These are phyloP conservation scores for Heterochromis multidens DNA, from an alignment of 2,113 vertebrate species.

Conservation along the genomic window DNA sequence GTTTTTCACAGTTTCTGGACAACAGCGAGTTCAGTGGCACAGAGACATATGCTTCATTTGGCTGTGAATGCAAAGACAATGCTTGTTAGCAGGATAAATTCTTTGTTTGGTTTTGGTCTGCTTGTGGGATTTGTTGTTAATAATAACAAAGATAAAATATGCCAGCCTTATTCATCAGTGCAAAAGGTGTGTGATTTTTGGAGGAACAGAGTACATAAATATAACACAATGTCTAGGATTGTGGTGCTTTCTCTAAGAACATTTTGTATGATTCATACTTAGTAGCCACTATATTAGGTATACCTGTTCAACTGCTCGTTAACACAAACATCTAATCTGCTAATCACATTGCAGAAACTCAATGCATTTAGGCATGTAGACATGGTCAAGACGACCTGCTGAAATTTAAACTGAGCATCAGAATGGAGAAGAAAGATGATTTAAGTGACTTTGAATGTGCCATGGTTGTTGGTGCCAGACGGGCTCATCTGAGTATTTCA, in stretches of 20 bases:
- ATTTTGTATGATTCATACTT: background rate
- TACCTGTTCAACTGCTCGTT: background rate
- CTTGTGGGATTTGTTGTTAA: conserved; percentile 10
- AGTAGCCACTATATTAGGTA: background rate
- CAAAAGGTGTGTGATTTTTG: background rate
- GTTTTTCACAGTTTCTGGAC: conserved; percentile 25
- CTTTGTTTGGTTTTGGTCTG: background rate
- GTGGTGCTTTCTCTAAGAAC: background rate
- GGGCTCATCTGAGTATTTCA: background rate
- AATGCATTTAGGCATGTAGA: background rate
- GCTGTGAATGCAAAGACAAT: background rate
- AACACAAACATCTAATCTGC: background rate
- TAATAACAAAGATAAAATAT: conserved; percentile 9
- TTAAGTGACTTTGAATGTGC: background rate
- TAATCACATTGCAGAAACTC: background rate
- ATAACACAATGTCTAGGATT: background rate
- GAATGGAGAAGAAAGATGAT: background rate
- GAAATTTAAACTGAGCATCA: no score
- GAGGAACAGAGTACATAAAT: background rate
- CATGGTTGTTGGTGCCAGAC: background rate
- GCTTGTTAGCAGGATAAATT: conserved; percentile 8
- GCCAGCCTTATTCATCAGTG: background rate
- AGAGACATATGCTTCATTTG: conserved; percentile 4
- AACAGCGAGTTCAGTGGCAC: background rate
- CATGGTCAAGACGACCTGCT: background rate